phyloP scores from a whole-genome alignment of 2,888 invertebrate genomes.

The Ochropleura plecta region DNA sequence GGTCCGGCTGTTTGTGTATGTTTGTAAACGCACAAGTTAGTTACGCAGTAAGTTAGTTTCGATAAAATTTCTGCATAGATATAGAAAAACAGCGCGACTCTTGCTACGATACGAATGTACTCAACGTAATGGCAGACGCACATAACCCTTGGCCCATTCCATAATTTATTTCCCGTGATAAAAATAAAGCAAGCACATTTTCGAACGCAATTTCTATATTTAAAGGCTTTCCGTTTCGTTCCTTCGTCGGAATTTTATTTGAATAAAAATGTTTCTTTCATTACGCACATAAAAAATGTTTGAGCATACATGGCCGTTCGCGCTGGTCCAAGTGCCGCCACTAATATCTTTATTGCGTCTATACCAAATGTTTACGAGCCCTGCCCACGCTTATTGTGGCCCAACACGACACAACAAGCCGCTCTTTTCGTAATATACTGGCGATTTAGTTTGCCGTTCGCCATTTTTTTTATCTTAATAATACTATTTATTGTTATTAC shows the following conservation, averaged over 20 bases:
- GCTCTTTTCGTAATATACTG: conserved; percentile 63
- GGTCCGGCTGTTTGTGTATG: no score
- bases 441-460: conserved; percentile 63
- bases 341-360: conserved; percentile 82
- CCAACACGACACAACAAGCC: conserved; percentile 72
- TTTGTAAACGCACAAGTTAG: no score
- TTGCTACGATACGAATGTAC: conserved; percentile 39
- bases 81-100: conserved; percentile 8
- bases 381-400: conserved; percentile 75
- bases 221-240: conserved; percentile 58
- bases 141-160: conserved; percentile 61
- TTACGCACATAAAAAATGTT: conserved; percentile 70
- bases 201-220: conserved; percentile 64
- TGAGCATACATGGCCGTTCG: conserved; percentile 67
- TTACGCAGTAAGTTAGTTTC: not conserved
- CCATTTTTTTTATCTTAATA: conserved; percentile 68
- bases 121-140: conserved; percentile 53
- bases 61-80: conserved; percentile 1
- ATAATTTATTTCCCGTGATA: conserved; percentile 66
- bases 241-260: conserved; percentile 66
- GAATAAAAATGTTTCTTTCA: conserved; percentile 71
- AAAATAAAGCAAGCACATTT: conserved; percentile 64
- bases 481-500: conserved; percentile 71
- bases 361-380: conserved; percentile 80
- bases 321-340: conserved; percentile 67